phyloP scores from a whole-genome alignment of 2,113 vertebrate genomes.

The Elachura formosa region DNA sequence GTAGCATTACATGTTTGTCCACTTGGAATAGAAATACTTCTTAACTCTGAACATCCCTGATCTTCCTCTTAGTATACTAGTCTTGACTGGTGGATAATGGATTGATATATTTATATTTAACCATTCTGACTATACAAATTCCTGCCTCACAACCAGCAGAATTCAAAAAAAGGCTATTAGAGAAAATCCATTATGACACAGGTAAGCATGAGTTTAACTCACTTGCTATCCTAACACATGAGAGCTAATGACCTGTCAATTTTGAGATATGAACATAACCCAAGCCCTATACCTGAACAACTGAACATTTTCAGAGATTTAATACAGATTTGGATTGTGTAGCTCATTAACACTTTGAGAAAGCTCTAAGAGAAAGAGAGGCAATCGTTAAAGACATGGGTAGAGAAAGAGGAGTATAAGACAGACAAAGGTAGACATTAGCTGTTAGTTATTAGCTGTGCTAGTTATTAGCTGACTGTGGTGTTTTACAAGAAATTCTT shows the following conservation, averaged over 20 bases:
- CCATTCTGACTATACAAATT: not conserved
- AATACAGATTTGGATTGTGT: not conserved
- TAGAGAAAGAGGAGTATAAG: not conserved
- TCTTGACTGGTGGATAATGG: not conserved
- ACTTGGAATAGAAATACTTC: not conserved
- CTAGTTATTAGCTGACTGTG: not conserved
- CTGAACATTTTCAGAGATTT: not conserved
- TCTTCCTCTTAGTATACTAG: not conserved
- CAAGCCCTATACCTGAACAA: not conserved
- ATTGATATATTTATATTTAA: not conserved
- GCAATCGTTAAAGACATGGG: not conserved
- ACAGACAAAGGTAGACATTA: not conserved
- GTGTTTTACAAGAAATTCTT: not conserved
- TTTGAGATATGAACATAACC: not conserved
- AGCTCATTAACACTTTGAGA: not conserved
- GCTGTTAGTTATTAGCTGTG: not conserved
- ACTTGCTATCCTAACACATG: not conserved
- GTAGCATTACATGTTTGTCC: slow-evolving; percentile 8
- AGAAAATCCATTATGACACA: not conserved
- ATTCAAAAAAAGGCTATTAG: not conserved
- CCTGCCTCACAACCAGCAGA: not conserved
- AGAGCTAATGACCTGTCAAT: not conserved
- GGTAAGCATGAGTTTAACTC: not conserved
- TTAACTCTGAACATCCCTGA: slow-evolving; percentile 8
- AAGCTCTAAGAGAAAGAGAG: not conserved